Conservation (phyloP, 2,797 vertebrate species). For the Potorous gilbertii region DNA sequence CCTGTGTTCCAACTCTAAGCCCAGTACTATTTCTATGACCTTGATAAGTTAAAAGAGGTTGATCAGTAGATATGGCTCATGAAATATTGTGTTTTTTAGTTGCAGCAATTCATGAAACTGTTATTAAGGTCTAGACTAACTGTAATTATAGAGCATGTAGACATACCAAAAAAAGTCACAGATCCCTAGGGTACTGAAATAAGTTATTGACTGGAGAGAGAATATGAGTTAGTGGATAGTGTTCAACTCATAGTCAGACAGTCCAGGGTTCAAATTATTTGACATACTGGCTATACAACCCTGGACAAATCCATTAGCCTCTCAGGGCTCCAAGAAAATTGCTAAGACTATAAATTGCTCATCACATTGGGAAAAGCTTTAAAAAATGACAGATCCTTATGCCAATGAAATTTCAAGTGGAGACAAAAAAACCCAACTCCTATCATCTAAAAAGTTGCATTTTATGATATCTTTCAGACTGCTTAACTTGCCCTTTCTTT, state of each 20-base stretch:
- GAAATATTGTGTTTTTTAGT: background rate
- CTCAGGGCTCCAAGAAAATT: background rate
- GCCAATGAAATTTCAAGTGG: background rate
- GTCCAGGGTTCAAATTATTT: background rate
- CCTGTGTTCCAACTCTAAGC: background rate
- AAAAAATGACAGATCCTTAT: background rate
- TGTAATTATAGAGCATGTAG: background rate
- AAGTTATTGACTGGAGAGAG: background rate
- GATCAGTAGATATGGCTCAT: background rate
- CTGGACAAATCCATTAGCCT: background rate
- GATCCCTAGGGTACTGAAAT: background rate
- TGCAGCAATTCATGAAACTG: background rate
- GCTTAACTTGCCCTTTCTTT: background rate
- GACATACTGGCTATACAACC: background rate
- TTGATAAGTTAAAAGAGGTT: background rate
- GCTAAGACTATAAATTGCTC: background rate
- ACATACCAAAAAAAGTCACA: background rate
- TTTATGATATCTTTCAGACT: background rate
- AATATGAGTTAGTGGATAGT: background rate
- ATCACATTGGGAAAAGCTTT: background rate
- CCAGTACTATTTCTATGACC: background rate
- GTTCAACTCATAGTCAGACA: background rate
- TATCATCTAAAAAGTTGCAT: background rate
- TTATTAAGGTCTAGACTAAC: background rate
- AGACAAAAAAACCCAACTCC: background rate